Evolutionary conservation across 2,797 vertebrate species (phyloP).

Genomic region (Phoeniculus purpureus): DNA sequence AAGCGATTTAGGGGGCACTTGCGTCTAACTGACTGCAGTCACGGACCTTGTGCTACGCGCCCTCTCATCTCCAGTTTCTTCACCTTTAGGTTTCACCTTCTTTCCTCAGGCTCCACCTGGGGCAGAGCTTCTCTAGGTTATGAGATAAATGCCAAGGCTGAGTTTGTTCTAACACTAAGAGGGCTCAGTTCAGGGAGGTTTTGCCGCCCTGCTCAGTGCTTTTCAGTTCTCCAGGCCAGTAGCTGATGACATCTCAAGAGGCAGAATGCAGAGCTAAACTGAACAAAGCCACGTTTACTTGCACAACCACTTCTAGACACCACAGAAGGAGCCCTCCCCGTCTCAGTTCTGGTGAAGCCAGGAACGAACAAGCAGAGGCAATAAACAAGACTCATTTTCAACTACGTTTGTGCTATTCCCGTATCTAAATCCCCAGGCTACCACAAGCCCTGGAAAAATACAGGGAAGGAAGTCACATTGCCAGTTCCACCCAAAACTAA

Average conservation of each 20-base stretch:
- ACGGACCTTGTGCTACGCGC: background rate
- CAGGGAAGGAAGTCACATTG: constrained; percentile 68
- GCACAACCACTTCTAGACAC: background rate
- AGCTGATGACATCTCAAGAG: background rate
- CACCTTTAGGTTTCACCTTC: background rate
- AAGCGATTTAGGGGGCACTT: background rate
- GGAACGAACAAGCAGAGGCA: background rate
- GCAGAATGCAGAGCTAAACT: accelerated
- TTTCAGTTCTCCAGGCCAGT: background rate
- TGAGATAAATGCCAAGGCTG: background rate
- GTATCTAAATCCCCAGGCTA: constrained; percentile 60
- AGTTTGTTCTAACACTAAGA: background rate
- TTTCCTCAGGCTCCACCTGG: background rate
- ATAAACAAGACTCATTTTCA: background rate
- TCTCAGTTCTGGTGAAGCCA: background rate
- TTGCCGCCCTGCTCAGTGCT: background rate
- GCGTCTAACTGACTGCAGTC: background rate
- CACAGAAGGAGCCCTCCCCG: background rate
- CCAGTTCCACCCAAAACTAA: constrained; percentile 61
- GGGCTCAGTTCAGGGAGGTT: background rate
- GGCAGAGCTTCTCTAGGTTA: background rate
- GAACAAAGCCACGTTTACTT: background rate
- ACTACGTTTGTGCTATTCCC: constrained; percentile 34
- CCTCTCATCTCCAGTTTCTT: background rate
- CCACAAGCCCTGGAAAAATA: constrained; percentile 57